These are phyloP conservation scores for Telmatherina bonti DNA, from an alignment of 2,797 vertebrate species.

Conservation along the genomic window DNA sequence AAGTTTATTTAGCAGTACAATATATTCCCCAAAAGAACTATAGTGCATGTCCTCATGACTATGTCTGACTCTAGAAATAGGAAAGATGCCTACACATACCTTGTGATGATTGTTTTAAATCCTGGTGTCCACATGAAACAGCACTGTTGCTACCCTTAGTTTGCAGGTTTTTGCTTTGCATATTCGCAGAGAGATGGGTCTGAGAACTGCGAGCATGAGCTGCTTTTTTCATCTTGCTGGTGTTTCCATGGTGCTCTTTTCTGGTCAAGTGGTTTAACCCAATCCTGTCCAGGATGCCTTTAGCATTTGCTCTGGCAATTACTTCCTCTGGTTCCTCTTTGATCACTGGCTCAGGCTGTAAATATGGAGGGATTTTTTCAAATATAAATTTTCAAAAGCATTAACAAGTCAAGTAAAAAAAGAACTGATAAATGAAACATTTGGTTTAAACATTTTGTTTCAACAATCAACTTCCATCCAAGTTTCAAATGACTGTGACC, in stretches of 20 bases:
- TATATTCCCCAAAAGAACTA: background rate
- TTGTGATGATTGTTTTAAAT: conserved; percentile 21
- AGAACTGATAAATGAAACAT: background rate
- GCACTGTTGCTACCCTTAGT: conserved; percentile 35
- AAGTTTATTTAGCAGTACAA: background rate
- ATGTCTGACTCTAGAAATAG: background rate
- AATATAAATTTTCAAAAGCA: background rate
- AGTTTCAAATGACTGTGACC: background rate
- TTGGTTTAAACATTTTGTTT: background rate
- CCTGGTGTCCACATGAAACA: conserved; percentile 15
- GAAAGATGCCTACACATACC: conserved; percentile 42
- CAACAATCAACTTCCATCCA: background rate
- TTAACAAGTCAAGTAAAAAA: background rate
- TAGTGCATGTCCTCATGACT: background rate
- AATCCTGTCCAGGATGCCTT: conserved; percentile 81
- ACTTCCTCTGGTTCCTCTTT: conserved; percentile 77
- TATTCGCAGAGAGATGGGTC: conserved; percentile 28
- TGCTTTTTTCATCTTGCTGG: conserved; percentile 59
- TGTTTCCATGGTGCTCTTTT: conserved; percentile 59
- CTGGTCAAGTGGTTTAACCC: conserved; percentile 67
- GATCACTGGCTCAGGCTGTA: conserved; percentile 78
- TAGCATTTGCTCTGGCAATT: conserved; percentile 82
- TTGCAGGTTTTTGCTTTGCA: conserved; percentile 50
- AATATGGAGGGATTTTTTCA: background rate
- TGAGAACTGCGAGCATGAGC: conserved; percentile 37